Percentiles rank a stretch among this genome's conserved stretches.
These are phyloP conservation scores for Poicephalus gulielmi DNA, from an alignment of 2,113 vertebrate species.

Conservation along the genomic window DNA sequence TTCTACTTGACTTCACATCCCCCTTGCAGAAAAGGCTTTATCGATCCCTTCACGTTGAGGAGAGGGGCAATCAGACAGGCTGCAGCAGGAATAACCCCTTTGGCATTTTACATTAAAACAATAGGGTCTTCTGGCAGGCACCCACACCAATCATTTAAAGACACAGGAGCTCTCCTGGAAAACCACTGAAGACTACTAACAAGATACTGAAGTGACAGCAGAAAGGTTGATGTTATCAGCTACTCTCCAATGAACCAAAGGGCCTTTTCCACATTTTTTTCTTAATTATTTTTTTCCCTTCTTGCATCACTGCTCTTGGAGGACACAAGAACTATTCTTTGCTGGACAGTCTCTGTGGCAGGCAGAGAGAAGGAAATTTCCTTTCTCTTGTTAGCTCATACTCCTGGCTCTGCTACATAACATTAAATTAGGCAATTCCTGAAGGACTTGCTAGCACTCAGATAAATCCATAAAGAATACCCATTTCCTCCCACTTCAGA, in stretches of 20 bases:
- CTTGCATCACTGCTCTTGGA: background rate
- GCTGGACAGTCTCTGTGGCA: background rate
- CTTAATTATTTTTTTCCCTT: background rate
- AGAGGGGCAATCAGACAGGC: constrained; percentile 80
- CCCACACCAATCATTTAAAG: background rate
- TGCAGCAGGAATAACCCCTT: constrained; percentile 26
- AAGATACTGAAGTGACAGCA: background rate
- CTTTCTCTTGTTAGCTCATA: background rate
- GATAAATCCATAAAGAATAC: background rate
- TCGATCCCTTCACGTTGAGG: constrained; percentile 81
- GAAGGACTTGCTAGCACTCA: background rate
- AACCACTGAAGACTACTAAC: background rate
- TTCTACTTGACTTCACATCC: constrained; percentile 91
- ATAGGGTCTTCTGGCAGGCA: background rate
- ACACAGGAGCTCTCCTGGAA: background rate
- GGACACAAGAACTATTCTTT: background rate
- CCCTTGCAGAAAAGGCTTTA: constrained; percentile 82
- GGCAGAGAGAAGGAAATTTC: background rate
- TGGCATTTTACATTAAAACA: constrained; percentile 59
- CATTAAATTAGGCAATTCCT: background rate
- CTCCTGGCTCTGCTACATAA: background rate
- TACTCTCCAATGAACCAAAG: background rate
- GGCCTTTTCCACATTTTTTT: background rate
- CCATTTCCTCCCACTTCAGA: background rate
- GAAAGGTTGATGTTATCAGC: constrained; percentile 23